Percentiles rank a stretch among this genome's conserved stretches.
Evolutionary conservation across 2,113 vertebrate genomes (phyloP).

Genomic region (Acanthisitta chloris): DNA sequence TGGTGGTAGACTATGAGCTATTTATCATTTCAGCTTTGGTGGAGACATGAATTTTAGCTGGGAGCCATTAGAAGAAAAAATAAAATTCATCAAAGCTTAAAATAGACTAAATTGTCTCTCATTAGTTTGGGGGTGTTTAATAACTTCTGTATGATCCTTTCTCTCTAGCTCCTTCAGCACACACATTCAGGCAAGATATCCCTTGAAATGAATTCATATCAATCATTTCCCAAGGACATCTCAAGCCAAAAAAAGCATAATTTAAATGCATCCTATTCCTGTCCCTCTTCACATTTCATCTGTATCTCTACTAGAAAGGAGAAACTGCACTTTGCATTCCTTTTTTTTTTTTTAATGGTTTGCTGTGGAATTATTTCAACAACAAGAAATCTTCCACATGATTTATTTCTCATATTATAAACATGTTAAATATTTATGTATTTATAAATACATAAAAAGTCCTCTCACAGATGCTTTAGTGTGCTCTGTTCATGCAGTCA

Average conservation of each 20-base stretch:
- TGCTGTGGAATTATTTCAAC: neutral
- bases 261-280: neutral
- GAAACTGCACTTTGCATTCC: neutral
- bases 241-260: neutral
- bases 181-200: neutral
- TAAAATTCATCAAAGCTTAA: neutral
- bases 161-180: neutral
- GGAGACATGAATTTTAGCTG: neutral
- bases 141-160: neutral
- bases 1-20: neutral
- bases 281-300: neutral
- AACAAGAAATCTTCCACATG: neutral
- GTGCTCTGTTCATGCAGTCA: slow-evolving; percentile 6
- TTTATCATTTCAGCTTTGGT: neutral
- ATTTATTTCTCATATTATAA: neutral
- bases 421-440: neutral
- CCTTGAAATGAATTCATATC: neutral
- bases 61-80: neutral
- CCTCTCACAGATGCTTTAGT: neutral
- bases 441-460: neutral
- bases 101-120: neutral
- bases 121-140: neutral
- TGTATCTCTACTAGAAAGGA: neutral
- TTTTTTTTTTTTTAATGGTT: neutral
- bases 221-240: neutral